phyloP scores from a whole-genome alignment of 2,888 invertebrate genomes.

The Noctua janthina region DNA sequence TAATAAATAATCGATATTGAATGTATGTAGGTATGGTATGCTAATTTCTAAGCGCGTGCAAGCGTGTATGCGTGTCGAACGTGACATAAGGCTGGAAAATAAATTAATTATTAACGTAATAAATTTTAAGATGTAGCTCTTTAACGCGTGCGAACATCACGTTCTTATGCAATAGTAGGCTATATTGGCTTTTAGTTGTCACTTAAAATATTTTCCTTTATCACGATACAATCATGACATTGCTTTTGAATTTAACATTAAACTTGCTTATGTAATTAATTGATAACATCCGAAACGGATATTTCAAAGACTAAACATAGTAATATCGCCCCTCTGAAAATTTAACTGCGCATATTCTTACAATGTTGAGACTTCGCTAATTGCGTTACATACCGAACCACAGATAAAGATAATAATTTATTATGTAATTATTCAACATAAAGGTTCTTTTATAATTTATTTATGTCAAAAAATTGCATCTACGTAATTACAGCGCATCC shows the following conservation, averaged over 20 bases:
- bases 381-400: slow-evolving; percentile 7
- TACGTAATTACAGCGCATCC: slow-evolving; percentile 72
- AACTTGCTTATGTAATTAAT: not conserved
- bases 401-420: slow-evolving; percentile 38
- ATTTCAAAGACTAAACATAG: slow-evolving; percentile 22
- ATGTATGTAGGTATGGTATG: slow-evolving; percentile 7
- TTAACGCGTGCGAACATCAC: slow-evolving; percentile 46
- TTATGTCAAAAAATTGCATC: slow-evolving; percentile 70
- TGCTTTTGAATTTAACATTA: slow-evolving; percentile 4
- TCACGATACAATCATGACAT: not conserved
- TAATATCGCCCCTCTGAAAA: not conserved
- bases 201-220: not conserved
- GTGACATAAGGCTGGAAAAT: slow-evolving; percentile 48
- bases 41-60: slow-evolving; percentile 46
- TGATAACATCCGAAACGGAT: slow-evolving; percentile 2
- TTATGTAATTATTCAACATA: slow-evolving; percentile 32
- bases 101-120: no score
- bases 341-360: slow-evolving; percentile 33
- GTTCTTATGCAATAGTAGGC: slow-evolving; percentile 50
- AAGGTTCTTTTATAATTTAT: slow-evolving; percentile 55
- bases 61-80: slow-evolving; percentile 46
- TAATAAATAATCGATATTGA: slow-evolving; percentile 43
- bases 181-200: slow-evolving; percentile 22
- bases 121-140: slow-evolving; percentile 51
- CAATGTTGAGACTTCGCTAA: slow-evolving; percentile 35